Base-by-base conservation (phyloP, 2,113 vertebrate genomes). In the Panthera uncia region DNA sequence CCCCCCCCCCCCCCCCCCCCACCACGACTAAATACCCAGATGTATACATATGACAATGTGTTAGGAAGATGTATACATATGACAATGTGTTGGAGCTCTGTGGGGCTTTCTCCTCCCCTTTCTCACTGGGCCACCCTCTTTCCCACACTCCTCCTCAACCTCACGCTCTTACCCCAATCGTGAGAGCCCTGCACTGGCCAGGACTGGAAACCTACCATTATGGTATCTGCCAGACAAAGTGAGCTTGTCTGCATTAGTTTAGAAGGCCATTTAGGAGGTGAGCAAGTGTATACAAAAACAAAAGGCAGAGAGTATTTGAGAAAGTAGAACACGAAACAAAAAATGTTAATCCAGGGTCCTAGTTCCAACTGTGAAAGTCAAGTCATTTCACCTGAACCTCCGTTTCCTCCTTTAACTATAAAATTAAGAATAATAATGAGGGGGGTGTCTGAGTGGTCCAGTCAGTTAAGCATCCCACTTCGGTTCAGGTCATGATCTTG, bases 291-390 rank as follows among this genome's bases (percentile, higher is more conserved):
- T 19, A 80, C 31, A 57, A 80, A 96, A 83, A 45, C 19, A 91
- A 69, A 73, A 82, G 16, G 48, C 10, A 69, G 74, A 86, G 1
- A 19, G 27, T 31, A 66, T 79, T 57, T 45, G 19, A 63, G 57
- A 88, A 55, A n/a, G 52, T 29, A 83, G 29, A 92, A 96, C 73
- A 94, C 14, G 65, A 92, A 95, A 92, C 21, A 5, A 78, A 45
- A n/a, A 31, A 4, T 41, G 38, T 88, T 76, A 89, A 48, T 69
- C 10, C n/a, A 41, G 21, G 18, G 48, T 55, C 93, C 52, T 29
- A 74, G 15, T 50, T 55, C 18, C n/a, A 84, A 93, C 21, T 61
- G 14, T 68, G 85, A 91, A 95, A 95, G 36, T 79, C 63, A 55
- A 33, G 8, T 65, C 36, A 92, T 52, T 87, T 84, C 23, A 88